Conservation (phyloP, 2,113 vertebrate species). For the Cyprinodon variegatus region DNA sequence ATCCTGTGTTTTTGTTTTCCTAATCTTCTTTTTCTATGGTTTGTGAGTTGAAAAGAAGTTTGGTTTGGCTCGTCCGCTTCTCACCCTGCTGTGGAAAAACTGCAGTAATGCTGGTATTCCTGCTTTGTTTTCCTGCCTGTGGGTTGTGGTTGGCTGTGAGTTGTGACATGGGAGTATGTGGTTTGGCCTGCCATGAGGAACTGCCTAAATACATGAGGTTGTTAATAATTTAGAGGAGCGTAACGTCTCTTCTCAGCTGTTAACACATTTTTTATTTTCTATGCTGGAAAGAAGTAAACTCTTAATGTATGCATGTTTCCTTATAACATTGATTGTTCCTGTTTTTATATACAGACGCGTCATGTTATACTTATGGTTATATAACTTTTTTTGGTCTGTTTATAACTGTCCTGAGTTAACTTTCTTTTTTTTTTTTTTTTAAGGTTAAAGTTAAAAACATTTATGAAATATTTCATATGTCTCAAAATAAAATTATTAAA, state of each 20-base stretch:
- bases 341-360: not conserved
- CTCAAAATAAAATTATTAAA: no score
- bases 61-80: slow-evolving; percentile 44
- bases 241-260: not conserved
- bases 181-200: slow-evolving; percentile 47
- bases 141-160: slow-evolving; percentile 52
- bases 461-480: no score
- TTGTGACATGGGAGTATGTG: slow-evolving; percentile 48
- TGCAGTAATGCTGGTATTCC: slow-evolving; percentile 61
- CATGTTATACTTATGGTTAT: not conserved
- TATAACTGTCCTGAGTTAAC: no score
- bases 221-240: slow-evolving; percentile 37
- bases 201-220: slow-evolving; percentile 28
- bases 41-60: slow-evolving; percentile 64
- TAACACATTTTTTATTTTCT: not conserved
- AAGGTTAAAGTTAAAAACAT: no score
- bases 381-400: no score
- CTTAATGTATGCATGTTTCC: no score
- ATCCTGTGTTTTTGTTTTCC: not conserved
- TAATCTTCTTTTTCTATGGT: slow-evolving; percentile 30
- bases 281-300: not conserved
- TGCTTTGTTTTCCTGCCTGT: slow-evolving; percentile 63
- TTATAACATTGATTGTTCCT: no score
- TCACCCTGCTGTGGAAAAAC: slow-evolving; percentile 62
- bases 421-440: no score